phyloP scores from a whole-genome alignment of 2,888 invertebrate species.

The Meteorus cinctellus region DNA sequence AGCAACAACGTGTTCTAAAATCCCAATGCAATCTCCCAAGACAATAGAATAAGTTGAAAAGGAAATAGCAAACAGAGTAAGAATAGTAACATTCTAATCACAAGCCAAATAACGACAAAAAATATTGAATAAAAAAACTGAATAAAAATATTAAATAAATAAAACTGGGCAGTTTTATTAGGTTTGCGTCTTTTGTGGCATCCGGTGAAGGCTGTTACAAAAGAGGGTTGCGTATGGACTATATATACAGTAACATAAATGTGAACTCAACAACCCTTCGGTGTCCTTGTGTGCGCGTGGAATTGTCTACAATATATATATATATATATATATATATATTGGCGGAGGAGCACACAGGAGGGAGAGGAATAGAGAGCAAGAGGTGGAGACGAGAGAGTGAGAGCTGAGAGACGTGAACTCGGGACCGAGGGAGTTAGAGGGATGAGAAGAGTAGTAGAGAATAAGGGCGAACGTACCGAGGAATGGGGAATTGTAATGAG shows the following conservation, averaged over 20 bases:
- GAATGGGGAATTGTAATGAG: slow-evolving; percentile 74
- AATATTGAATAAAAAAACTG: slow-evolving; percentile 11
- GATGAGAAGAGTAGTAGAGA: slow-evolving; percentile 31
- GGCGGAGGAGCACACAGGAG: slow-evolving; percentile 37
- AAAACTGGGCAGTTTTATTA: slow-evolving; percentile 41
- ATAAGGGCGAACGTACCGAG: slow-evolving; percentile 59
- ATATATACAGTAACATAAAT: slow-evolving; percentile 41
- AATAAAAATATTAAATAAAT: slow-evolving; percentile 17
- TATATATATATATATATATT: neutral
- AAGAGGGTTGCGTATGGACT: slow-evolving; percentile 43
- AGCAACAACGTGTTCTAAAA: neutral
- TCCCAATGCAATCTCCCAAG: neutral
- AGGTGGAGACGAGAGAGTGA: slow-evolving; percentile 49
- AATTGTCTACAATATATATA: neutral
- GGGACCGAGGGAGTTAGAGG: slow-evolving; percentile 37
- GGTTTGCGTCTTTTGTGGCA: slow-evolving; percentile 44
- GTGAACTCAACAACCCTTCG: slow-evolving; percentile 53
- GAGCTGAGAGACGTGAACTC: slow-evolving; percentile 54
- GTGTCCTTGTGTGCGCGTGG: slow-evolving; percentile 44
- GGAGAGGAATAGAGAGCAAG: slow-evolving; percentile 45
- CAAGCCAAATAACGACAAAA: neutral
- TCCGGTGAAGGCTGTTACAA: slow-evolving; percentile 27
- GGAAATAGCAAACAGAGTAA: slow-evolving; percentile 10
- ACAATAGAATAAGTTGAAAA: neutral
- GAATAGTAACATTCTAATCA: neutral